Evolutionary conservation across 2,888 invertebrate genomes (phyloP).

Genomic region (Mimumesa dahlbomi): DNA sequence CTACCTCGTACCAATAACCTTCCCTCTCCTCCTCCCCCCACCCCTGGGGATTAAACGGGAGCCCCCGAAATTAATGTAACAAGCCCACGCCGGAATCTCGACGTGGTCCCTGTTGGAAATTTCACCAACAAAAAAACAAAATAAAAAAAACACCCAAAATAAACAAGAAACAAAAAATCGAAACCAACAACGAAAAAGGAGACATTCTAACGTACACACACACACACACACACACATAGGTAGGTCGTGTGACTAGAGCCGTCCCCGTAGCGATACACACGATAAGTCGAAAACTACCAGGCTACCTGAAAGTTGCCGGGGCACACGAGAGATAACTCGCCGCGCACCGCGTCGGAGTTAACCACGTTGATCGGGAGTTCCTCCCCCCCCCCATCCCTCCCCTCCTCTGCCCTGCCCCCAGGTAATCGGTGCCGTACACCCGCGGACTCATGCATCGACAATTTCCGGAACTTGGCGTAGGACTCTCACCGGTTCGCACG

Average conservation of each 20-base stretch:
- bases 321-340: constrained; percentile 7
- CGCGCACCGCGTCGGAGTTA: constrained; percentile 7
- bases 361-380: constrained; percentile 12
- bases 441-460: constrained; percentile 33
- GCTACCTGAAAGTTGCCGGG: constrained; percentile 10
- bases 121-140: no score
- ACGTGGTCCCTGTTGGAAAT: neutral
- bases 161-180: no score
- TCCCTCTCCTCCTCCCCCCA: neutral
- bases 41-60: neutral
- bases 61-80: neutral
- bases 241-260: no score
- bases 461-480: constrained; percentile 46
- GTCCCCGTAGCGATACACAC: constrained; percentile 2
- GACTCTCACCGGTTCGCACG: constrained; percentile 59
- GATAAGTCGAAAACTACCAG: constrained; percentile 43
- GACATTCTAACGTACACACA: no score
- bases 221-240: no score
- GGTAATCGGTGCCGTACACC: constrained; percentile 28
- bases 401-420: no score
- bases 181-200: no score
- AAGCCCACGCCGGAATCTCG: neutral
- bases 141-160: no score
- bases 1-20: neutral
- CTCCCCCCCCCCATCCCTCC: no score